A percentile compares a stretch with the other conserved stretches of the same genome.
Conservation (phyloP, 1,140 invertebrate genomes). For the Campoletis sonorensis region DNA sequence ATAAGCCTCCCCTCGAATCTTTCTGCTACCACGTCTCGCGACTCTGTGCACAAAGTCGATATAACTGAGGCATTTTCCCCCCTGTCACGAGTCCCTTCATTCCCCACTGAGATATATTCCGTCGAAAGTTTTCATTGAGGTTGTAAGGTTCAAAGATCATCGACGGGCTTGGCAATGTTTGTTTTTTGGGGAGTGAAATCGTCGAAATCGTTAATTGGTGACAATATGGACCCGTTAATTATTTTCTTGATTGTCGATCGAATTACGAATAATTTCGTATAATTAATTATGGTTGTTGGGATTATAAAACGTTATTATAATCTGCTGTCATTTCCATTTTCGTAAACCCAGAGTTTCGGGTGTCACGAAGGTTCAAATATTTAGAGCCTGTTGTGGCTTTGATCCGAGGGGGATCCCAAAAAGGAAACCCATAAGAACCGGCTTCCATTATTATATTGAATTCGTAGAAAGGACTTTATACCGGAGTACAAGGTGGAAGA, state of each 20-base stretch:
- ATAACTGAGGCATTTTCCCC: not conserved
- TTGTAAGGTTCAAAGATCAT: no score
- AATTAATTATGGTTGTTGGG: not conserved
- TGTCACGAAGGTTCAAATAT: conserved; percentile 10
- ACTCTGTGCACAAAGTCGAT: not conserved
- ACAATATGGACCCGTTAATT: not conserved
- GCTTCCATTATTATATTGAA: conserved; percentile 69
- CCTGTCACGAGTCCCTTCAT: not conserved
- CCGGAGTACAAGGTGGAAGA: conserved; percentile 51
- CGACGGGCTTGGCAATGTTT: no score
- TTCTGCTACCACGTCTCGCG: conserved; percentile 18
- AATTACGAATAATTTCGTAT: not conserved
- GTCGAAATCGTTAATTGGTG: not conserved
- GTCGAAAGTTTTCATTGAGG: not conserved
- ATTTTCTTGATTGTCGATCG: not conserved
- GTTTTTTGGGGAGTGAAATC: not conserved
- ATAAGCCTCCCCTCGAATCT: conserved; percentile 61
- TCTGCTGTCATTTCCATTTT: not conserved
- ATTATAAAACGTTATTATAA: not conserved
- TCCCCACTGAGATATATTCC: not conserved
- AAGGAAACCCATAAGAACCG: conserved; percentile 14
- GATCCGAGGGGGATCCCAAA: no score
- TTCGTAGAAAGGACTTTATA: conserved; percentile 62
- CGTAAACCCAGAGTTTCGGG: conserved; percentile 7
- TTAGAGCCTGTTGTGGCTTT: not conserved